phyloP scores from a whole-genome alignment of 2,888 invertebrate species.

The Cheilosia grossa region DNA sequence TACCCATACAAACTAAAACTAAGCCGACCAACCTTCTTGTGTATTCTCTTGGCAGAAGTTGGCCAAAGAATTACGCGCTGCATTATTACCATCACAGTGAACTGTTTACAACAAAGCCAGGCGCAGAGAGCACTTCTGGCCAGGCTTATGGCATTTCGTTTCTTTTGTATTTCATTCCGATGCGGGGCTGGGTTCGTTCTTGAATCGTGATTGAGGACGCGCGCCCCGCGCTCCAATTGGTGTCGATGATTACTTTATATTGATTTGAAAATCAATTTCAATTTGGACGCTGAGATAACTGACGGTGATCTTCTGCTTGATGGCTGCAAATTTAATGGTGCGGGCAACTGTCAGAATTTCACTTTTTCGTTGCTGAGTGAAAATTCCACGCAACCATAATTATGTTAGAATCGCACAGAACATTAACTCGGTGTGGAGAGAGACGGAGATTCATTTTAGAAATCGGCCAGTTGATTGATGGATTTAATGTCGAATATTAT shows the following conservation, averaged over 20 bases:
- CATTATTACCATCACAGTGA: constrained; percentile 55
- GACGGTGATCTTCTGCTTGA: constrained; percentile 26
- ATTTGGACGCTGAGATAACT: constrained; percentile 27
- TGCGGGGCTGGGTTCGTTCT: not conserved
- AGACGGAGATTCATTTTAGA: not conserved
- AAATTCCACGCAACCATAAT: too few relatives aligned
- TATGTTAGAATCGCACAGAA: too few relatives aligned
- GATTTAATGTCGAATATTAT: constrained; percentile 7
- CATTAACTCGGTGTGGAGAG: not conserved
- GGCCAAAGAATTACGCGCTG: constrained; percentile 62
- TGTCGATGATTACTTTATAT: constrained; percentile 53
- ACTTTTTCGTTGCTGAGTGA: not conserved
- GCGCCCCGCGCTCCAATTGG: constrained; percentile 67
- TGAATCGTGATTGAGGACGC: constrained; percentile 67
- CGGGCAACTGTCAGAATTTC: constrained; percentile 46
- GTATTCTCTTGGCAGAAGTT: constrained; percentile 46
- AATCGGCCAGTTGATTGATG: constrained; percentile 23
- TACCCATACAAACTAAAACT: constrained; percentile 8
- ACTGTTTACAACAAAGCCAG: constrained; percentile 43
- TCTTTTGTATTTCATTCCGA: constrained; percentile 29
- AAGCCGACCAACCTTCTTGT: constrained; percentile 30
- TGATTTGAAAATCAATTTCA: constrained; percentile 66
- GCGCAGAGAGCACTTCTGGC: constrained; percentile 46
- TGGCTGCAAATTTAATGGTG: constrained; percentile 24
- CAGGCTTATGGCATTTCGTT: constrained; percentile 21